phyloP scores from a whole-genome alignment of 2,797 vertebrate species.

The Phalloptychus januarius region DNA sequence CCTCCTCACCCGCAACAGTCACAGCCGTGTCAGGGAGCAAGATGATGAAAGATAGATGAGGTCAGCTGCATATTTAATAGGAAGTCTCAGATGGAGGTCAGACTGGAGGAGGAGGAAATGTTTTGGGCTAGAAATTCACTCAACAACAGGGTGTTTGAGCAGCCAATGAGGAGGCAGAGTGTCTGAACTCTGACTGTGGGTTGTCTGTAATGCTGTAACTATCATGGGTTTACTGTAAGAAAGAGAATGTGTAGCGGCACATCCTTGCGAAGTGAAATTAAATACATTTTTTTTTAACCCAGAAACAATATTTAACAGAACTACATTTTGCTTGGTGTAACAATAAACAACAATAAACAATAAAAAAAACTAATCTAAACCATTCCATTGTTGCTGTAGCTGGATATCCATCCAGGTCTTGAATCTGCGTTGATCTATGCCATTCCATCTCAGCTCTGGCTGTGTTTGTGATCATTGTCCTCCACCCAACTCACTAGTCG shows the following conservation, averaged over 20 bases:
- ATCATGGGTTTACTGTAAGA: not conserved
- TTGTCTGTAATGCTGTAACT: not conserved
- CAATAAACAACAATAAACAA: too few relatives aligned
- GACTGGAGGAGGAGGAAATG: constrained; percentile 26
- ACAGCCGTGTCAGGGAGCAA: constrained; percentile 44
- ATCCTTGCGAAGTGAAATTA: not conserved
- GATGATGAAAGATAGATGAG: constrained; percentile 71
- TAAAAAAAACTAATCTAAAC: not conserved
- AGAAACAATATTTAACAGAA: not conserved
- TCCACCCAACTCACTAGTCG: not conserved
- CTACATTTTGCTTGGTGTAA: not conserved
- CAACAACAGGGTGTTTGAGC: constrained; percentile 57
- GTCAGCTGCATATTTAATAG: constrained; percentile 72
- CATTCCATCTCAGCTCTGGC: too few relatives aligned
- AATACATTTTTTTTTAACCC: not conserved
- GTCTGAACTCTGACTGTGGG: not conserved
- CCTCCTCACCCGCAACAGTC: not conserved
- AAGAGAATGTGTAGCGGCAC: not conserved
- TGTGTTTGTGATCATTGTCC: not conserved
- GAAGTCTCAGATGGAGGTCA: constrained; percentile 44
- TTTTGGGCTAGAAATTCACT: constrained; percentile 58
- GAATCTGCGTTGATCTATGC: too few relatives aligned
- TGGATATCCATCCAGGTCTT: not conserved
- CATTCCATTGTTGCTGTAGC: not conserved
- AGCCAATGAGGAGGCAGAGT: constrained; percentile 54